A percentile compares a stretch with the other conserved stretches of the same genome.
Conservation (phyloP, 2,113 vertebrate genomes). For the Ancistrus triradiatus region DNA sequence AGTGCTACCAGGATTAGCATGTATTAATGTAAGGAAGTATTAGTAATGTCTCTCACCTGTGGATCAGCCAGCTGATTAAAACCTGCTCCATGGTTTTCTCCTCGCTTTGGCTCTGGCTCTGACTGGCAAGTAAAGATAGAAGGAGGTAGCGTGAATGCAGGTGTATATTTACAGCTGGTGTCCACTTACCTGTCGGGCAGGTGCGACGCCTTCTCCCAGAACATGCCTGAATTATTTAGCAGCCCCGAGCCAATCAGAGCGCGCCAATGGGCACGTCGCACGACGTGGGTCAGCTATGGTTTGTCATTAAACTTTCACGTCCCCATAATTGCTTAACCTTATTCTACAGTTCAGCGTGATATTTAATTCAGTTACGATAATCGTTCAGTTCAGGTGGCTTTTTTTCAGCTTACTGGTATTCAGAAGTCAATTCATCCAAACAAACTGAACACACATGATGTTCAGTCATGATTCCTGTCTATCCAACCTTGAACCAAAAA, state of each 20-base stretch:
- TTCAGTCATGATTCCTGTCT: no score
- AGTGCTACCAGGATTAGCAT: no score
- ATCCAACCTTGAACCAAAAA: no score
- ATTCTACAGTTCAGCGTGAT: no score
- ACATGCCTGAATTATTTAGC: constrained; percentile 87
- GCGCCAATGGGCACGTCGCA: background rate
- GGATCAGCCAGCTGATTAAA: background rate
- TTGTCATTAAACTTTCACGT: constrained; percentile 8
- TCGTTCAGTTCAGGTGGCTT: no score
- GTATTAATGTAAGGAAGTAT: no score
- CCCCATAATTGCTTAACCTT: background rate
- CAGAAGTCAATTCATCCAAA: no score
- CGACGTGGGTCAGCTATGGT: background rate
- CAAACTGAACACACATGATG: no score
- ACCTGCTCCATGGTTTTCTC: constrained; percentile 12
- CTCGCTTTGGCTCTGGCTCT: background rate
- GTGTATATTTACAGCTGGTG: constrained; percentile 54
- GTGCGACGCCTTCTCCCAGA: constrained; percentile 85
- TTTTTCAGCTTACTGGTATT: no score
- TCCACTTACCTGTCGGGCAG: constrained; percentile 80
- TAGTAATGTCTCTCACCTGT: constrained; percentile 28
- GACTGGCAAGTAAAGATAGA: constrained; percentile 12
- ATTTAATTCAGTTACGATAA: no score
- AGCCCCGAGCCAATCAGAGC: constrained; percentile 46
- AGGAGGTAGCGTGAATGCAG: constrained; percentile 4